Evolutionary conservation across 2,797 vertebrate genomes (phyloP), one percentile per base, ranked within the genome.

Genomic region (Buceros bicornis): DNA sequence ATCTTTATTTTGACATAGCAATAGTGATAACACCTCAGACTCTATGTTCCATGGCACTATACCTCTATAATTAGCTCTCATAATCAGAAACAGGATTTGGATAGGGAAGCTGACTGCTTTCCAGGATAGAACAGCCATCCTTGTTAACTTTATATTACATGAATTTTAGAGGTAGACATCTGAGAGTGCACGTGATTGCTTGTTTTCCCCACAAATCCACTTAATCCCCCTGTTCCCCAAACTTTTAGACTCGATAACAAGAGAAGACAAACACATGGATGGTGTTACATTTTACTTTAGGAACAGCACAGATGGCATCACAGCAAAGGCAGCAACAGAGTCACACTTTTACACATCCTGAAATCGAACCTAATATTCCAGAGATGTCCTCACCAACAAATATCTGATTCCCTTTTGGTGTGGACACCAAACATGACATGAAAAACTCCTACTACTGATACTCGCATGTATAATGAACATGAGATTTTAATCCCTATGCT

Each of bases 261-360:
- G 17, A 13, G 16, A 19, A 47, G 29, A 71, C 2, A 45, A 42
- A 50, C 0, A 1, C 9, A 56, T 1, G 6, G 24, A 54, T 37
- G 61, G 6, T 20, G 5, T 40, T 40, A 69, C 18, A n/a, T 70
- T 89, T 71, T 77, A 35, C 2, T 77, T 70, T 31, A 51, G 10
- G 37, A 22, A 61, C 5, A 45, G 10, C 21, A 64, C 4, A 66
- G 48, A 47, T 13, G 31, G 16, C 43, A 76, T 15, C 56, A 50
- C 16, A 78, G 20, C 21, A 58, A 82, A 73, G 29, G 22, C 20
- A 64, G 2, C 2, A 14, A 33, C 8, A 57, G 15, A 31, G 3
- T 57, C 6, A 11, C 0, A 0, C 21, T 77, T 90, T 43, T 88
- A 40, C 28, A 8, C 14, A 15, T 37, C 20, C 25, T 43, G 22